These are phyloP conservation scores for Liasis olivaceus DNA, from an alignment of 2,797 vertebrate genomes.

Conservation along the genomic window DNA sequence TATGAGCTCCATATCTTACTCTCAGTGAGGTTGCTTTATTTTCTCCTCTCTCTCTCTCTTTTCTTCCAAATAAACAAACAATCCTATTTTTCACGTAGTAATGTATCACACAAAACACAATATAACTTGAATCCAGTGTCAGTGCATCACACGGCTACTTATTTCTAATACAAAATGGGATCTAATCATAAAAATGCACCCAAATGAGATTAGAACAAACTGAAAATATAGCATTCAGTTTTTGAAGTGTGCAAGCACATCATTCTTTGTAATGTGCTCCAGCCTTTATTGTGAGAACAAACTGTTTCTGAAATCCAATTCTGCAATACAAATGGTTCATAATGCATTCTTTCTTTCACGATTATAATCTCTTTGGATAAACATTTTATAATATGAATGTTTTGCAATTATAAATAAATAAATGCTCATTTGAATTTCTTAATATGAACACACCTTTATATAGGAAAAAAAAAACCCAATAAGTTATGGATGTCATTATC, in stretches of 20 bases:
- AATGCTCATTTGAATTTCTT: conserved; percentile 55
- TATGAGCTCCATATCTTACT: not conserved
- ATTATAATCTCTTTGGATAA: conserved; percentile 37
- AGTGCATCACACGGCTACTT: conserved; percentile 54
- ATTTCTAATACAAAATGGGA: conserved; percentile 49
- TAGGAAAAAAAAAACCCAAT: conserved; percentile 37
- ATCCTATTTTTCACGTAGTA: not conserved
- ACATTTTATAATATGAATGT: conserved; percentile 55
- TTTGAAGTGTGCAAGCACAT: conserved; percentile 15
- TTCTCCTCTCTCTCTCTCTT: not conserved
- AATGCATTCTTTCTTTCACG: conserved; percentile 16
- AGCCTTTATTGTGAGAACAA: conserved; percentile 53
- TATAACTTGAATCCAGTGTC: conserved; percentile 39
- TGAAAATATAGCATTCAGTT: conserved; percentile 50
- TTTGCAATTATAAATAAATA: conserved; percentile 61
- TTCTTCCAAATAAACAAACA: not conserved
- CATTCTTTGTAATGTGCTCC: conserved; percentile 51
- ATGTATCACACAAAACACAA: conserved; percentile 5
- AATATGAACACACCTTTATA: conserved; percentile 50
- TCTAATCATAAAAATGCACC: conserved; percentile 52
- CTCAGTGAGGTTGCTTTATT: fast-evolving
- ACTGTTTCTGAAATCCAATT: conserved; percentile 45
- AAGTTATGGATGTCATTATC: conserved; percentile 35
- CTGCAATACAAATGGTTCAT: conserved; percentile 54
- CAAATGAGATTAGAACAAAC: conserved; percentile 51